phyloP scores from a whole-genome alignment of 2,888 invertebrate genomes.

The Nymphalis c-album region DNA sequence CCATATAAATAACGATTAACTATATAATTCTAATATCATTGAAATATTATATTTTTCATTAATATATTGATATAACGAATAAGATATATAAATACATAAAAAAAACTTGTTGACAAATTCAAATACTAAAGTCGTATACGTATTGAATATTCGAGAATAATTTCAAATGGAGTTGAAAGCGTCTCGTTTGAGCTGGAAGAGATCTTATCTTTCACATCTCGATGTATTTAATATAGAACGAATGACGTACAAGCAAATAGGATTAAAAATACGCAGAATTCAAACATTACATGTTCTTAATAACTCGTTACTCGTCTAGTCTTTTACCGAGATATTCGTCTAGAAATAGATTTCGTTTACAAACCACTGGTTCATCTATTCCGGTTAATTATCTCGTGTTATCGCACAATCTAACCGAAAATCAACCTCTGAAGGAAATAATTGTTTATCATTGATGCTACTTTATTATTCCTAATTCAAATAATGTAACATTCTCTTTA shows the following conservation, averaged over 20 bases:
- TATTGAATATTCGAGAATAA: not conserved
- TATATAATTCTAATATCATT: too few relatives aligned
- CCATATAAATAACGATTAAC: too few relatives aligned
- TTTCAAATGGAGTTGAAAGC: not conserved
- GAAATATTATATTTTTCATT: too few relatives aligned
- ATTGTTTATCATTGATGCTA: not conserved
- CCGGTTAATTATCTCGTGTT: not conserved
- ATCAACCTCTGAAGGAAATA: not conserved
- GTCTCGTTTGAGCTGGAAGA: not conserved
- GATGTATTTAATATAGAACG: not conserved
- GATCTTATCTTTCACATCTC: too few relatives aligned
- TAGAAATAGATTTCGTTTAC: not conserved
- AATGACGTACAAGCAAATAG: not conserved
- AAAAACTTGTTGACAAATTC: too few relatives aligned
- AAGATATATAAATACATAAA: too few relatives aligned
- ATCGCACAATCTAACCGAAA: too few relatives aligned
- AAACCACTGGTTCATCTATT: not conserved
- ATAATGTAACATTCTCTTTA: conserved; percentile 3
- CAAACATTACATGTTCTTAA: not conserved
- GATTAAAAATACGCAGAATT: not conserved
- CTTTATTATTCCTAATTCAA: conserved; percentile 1
- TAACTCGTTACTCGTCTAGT: not conserved
- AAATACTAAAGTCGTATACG: too few relatives aligned
- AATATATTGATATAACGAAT: too few relatives aligned
- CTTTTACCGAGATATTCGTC: not conserved